Percentiles rank a stretch among this genome's conserved stretches.
phyloP scores from a whole-genome alignment of 2,888 invertebrate genomes.

The Suillia variegata region DNA sequence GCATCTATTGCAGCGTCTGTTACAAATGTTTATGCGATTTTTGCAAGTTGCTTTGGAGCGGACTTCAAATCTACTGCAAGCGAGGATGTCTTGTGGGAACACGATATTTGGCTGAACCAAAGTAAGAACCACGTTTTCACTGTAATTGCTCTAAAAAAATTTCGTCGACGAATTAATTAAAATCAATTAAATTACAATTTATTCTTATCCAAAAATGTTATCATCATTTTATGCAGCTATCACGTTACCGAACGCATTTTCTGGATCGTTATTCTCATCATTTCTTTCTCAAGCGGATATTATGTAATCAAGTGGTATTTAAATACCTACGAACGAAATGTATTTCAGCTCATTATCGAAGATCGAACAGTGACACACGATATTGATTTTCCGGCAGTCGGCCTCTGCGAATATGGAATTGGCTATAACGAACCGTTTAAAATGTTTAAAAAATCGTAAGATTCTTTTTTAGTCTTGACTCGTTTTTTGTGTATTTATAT shows the following conservation, averaged over 20 bases:
- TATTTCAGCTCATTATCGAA: background rate
- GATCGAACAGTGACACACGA: background rate
- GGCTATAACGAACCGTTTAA: background rate
- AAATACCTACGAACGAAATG: background rate
- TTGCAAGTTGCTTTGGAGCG: background rate
- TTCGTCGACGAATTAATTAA: no score
- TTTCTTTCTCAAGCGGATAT: background rate
- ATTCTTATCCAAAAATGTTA: no score
- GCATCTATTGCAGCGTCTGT: background rate
- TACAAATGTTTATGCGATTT: background rate
- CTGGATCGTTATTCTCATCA: background rate
- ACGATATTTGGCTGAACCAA: background rate
- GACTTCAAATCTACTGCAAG: background rate
- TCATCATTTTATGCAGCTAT: no score
- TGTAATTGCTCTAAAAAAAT: no score
- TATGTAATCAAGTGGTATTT: background rate
- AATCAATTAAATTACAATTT: no score
- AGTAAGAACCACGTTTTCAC: no score
- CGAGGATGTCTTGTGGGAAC: background rate
- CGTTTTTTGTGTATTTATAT: no score
- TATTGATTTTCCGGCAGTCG: background rate
- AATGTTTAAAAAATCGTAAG: no score
- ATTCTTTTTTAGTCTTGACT: no score
- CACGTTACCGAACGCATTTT: background rate
- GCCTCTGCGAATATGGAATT: background rate